Evolutionary conservation across 2,113 vertebrate genomes (phyloP).

Genomic region (Corythoichthys intestinalis): DNA sequence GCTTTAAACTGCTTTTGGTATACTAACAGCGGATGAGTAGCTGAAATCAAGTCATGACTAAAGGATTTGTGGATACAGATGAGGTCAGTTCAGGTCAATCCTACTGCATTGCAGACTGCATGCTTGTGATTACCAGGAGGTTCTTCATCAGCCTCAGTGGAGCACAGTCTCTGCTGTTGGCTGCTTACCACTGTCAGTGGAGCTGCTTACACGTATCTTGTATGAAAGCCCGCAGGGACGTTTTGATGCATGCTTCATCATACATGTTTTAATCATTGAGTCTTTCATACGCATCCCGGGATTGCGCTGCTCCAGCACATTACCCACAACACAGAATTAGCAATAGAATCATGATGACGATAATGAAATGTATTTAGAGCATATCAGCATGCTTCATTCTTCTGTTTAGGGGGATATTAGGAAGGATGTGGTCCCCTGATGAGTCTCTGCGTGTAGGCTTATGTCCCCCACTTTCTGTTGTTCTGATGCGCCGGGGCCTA

Average conservation of each 20-base stretch:
- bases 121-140: slow-evolving; percentile 57
- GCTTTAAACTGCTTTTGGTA: slow-evolving; percentile 29
- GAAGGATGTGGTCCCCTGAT: slow-evolving; percentile 48
- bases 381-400: slow-evolving; percentile 49
- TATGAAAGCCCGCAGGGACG: slow-evolving; percentile 58
- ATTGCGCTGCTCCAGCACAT: slow-evolving; percentile 68
- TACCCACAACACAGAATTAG: slow-evolving; percentile 74
- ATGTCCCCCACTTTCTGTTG: slow-evolving; percentile 33
- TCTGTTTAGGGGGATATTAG: slow-evolving; percentile 53
- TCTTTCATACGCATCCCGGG: slow-evolving; percentile 67
- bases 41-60: slow-evolving; percentile 35
- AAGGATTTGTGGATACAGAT: slow-evolving; percentile 52
- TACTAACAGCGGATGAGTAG: slow-evolving; percentile 22
- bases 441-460: slow-evolving; percentile 38
- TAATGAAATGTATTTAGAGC: slow-evolving; percentile 81
- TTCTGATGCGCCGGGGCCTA: slow-evolving; percentile 46
- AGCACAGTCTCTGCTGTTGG: slow-evolving; percentile 41
- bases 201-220: slow-evolving; percentile 62
- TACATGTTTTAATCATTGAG: slow-evolving; percentile 77
- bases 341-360: slow-evolving; percentile 75
- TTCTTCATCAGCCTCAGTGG: slow-evolving; percentile 44
- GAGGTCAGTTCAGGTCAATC: slow-evolving; percentile 58
- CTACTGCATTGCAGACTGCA: slow-evolving; percentile 47
- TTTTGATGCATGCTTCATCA: slow-evolving; percentile 72
- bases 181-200: slow-evolving; percentile 46